Evolutionary conservation across 2,113 vertebrate species (phyloP).

Genomic region (Syngnathus typhle): DNA sequence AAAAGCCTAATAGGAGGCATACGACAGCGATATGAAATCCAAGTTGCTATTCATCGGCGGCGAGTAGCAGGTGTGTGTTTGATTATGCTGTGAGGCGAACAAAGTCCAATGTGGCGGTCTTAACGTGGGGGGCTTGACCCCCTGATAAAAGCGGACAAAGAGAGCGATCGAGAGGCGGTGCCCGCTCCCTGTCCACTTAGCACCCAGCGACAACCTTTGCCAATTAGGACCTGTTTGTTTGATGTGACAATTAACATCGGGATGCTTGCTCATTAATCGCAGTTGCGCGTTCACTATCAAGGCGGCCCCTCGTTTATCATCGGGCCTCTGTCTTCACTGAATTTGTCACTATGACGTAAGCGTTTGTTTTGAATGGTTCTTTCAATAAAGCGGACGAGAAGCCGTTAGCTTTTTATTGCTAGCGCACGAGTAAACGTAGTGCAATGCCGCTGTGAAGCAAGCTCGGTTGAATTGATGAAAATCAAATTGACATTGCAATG

Average conservation of each 20-base stretch:
- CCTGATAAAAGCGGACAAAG: conserved; percentile 68
- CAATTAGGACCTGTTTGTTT: conserved; percentile 72
- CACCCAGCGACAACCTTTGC: conserved; percentile 54
- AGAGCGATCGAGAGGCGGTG: conserved; percentile 56
- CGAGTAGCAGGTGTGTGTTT: conserved; percentile 74
- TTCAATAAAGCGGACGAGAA: neutral
- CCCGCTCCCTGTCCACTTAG: conserved; percentile 62
- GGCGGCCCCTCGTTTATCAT: neutral
- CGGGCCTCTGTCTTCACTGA: neutral
- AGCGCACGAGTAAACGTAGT: neutral
- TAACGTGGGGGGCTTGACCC: conserved; percentile 65
- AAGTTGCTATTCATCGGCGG: conserved; percentile 59
- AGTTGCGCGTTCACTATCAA: conserved; percentile 1
- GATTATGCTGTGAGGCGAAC: conserved; percentile 57
- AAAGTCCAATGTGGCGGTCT: conserved; percentile 53
- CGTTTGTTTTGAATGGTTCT: neutral
- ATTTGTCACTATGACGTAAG: neutral
- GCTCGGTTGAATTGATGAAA: too few species aligned
- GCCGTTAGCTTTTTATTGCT: neutral
- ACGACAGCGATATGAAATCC: conserved; percentile 60
- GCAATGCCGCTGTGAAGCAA: neutral
- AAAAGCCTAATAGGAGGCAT: conserved; percentile 46
- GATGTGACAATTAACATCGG: conserved; percentile 69
- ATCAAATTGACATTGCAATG: too few species aligned
- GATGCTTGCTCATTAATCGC: conserved; percentile 42